phyloP scores from a whole-genome alignment of 2,888 invertebrate species.

The Frankliniella fusca region DNA sequence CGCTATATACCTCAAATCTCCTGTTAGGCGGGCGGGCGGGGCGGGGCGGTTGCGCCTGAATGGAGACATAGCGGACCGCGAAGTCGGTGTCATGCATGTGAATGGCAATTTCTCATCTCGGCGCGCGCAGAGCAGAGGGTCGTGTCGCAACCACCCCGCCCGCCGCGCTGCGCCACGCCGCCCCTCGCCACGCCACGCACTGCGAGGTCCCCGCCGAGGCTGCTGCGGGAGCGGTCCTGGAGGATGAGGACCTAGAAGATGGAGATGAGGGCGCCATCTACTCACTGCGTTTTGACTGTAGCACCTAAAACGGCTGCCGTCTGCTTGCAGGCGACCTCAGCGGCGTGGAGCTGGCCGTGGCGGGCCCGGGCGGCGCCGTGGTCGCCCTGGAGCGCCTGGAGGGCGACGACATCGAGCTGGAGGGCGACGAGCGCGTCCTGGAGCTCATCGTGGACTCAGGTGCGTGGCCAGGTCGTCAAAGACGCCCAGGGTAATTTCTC shows the following conservation, averaged over 20 bases:
- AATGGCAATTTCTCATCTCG: not conserved
- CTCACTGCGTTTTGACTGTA: too few relatives aligned
- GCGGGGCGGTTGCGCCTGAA: too few relatives aligned
- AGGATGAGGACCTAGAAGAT: too few relatives aligned
- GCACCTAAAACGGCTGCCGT: too few relatives aligned
- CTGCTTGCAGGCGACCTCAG: not conserved
- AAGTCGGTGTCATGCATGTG: not conserved
- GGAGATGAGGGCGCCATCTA: too few relatives aligned
- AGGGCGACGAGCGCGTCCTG: slow-evolving; percentile 10
- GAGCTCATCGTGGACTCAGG: slow-evolving; percentile 10
- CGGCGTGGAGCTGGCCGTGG: not conserved
- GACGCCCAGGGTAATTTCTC: too few relatives aligned
- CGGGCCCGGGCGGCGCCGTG: not conserved
- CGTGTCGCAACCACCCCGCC: not conserved
- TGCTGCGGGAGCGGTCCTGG: too few relatives aligned
- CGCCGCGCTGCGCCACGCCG: not conserved
- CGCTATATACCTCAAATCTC: too few relatives aligned
- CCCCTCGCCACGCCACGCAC: not conserved
- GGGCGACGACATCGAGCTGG: not conserved
- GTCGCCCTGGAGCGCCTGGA: not conserved
- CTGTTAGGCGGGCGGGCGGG: too few relatives aligned
- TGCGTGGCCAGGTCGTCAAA: too few relatives aligned
- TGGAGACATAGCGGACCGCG: too few relatives aligned
- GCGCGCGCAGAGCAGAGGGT: not conserved
- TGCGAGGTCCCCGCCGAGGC: too few relatives aligned